Evolutionary conservation across 92 coral and sea anemone genomes (phyloP), one percentile per base, ranked within the genome.

Genomic region (Porites lobata): DNA sequence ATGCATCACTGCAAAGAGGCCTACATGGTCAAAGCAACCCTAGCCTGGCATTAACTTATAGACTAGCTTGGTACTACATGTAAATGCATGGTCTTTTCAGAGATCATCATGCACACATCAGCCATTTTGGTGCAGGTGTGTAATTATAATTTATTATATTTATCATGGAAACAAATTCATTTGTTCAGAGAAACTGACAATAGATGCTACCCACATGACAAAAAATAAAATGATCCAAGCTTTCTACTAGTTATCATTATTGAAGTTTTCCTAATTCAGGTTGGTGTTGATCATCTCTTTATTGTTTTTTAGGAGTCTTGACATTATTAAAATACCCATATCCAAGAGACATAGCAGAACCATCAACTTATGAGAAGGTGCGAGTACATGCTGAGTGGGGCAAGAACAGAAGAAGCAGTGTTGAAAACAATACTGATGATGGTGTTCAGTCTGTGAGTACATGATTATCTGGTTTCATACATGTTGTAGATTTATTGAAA

Each of bases 321-420:
- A 98, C 99, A 7, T 87, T 98, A 20, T 86, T 98, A 12, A 98
- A 98, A 87, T 98, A 98, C 79, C 99, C 99, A 8, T 98, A 98
- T 77, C 99, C 99, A 66, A 92, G 98, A 65, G 90, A 98, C 77
- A 94, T 98, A 50, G 96, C 96, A n/a, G 99, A 98, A 77, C 98
- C 99, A n/a, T 67, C 95, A 26, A 84, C 89, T 6, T 98, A 98
- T 59, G 99, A 98, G 66, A 92, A 95, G 69, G 99, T 98, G 5
- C 84, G 98, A 68, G 99, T 98, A 14, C 99, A 98, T 78, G 99
- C 99, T 2, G 99, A 98, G 78, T 95, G 99, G 98, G 99, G 99
- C 14, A 94, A 96, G 80, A 92, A 89, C 67, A 82, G 99, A 72
- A 92, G 93, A 38, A 68, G 92, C 32, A 78, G 91, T 26, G 67